These are phyloP conservation scores for Actenoides lindsayi DNA, from an alignment of 2,113 vertebrate genomes.

Conservation along the genomic window DNA sequence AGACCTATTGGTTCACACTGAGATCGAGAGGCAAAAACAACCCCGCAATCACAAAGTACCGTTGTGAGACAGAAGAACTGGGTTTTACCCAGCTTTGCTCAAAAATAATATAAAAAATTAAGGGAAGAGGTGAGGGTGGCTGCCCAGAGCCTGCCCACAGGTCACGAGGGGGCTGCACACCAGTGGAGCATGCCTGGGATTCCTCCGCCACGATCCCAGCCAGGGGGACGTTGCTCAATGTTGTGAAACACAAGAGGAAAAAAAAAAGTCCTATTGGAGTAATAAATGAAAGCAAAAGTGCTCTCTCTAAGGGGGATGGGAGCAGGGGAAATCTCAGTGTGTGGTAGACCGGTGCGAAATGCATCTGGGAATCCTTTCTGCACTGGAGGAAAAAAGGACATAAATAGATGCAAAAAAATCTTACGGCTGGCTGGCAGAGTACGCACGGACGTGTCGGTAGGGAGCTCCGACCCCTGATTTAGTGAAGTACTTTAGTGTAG, in stretches of 20 bases:
- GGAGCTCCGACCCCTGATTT: background rate
- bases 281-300: conserved; percentile 51
- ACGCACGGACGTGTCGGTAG: background rate
- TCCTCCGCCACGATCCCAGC: background rate
- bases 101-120: background rate
- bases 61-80: background rate
- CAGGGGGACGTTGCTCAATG: background rate
- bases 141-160: background rate
- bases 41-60: background rate
- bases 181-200: conserved; percentile 46
- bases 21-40: background rate
- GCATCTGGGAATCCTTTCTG: background rate
- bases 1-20: background rate
- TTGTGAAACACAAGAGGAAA: conserved; percentile 38
- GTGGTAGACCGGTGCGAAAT: background rate
- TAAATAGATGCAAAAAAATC: conserved; percentile 1
- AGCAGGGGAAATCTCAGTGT: conserved; percentile 15
- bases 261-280: conserved; percentile 4
- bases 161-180: background rate
- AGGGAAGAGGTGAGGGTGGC: conserved; percentile 1
- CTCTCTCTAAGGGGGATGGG: background rate
- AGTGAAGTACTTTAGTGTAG: background rate
- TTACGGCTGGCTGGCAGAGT: background rate
- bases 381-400: background rate
- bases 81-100: background rate